Conservation (phyloP, 2,888 invertebrate species). For the Agrotis clavis region DNA sequence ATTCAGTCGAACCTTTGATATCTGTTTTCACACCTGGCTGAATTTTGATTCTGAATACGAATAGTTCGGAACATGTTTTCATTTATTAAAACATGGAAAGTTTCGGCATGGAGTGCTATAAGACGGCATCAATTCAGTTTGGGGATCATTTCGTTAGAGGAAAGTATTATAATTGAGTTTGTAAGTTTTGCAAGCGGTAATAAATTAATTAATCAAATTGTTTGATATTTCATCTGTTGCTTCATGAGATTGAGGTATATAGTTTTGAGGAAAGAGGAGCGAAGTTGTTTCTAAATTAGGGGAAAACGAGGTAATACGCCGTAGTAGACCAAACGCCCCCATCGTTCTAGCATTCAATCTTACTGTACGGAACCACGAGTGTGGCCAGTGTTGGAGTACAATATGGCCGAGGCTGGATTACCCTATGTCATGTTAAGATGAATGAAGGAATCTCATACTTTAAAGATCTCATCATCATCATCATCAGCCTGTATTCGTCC, state of each 20-base stretch:
- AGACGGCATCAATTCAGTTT: neutral
- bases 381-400: too few relatives aligned
- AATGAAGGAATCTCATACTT: too few relatives aligned
- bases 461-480: too few relatives aligned
- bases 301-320: too few relatives aligned
- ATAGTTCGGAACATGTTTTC: slow-evolving; percentile 18
- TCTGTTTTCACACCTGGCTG: slow-evolving; percentile 47
- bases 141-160: neutral
- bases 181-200: neutral
- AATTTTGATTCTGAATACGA: slow-evolving; percentile 22
- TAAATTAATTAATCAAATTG: slow-evolving; percentile 4
- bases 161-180: slow-evolving; percentile 11
- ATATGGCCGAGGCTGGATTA: too few relatives aligned
- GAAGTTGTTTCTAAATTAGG: neutral
- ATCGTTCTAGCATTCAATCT: too few relatives aligned
- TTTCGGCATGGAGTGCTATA: neutral
- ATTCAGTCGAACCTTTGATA: slow-evolving; percentile 29
- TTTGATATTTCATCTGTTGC: slow-evolving; percentile 13
- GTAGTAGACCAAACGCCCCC: too few relatives aligned
- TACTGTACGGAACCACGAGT: too few relatives aligned
- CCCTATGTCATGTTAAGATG: too few relatives aligned
- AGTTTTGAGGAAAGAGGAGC: neutral
- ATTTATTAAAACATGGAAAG: neutral
- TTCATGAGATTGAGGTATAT: neutral
- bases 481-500: too few relatives aligned